A percentile compares a stretch with the other conserved stretches of the same genome.
These are phyloP conservation scores for Propithecus deckenii DNA, from an alignment of 2,797 vertebrate genomes.

Conservation along the genomic window DNA sequence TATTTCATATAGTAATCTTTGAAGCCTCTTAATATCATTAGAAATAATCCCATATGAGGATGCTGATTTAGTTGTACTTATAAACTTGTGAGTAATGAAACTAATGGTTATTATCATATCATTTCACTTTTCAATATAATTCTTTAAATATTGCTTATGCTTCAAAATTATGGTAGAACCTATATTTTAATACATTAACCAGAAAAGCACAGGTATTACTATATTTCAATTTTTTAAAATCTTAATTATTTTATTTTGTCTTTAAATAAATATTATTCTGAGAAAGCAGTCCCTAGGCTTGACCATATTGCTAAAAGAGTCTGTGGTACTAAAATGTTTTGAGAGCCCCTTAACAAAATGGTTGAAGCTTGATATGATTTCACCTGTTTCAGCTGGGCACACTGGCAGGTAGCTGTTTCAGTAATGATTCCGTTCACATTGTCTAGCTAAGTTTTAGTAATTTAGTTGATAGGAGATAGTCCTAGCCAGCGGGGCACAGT, in stretches of 20 bases:
- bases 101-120: not conserved
- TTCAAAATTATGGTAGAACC: not conserved
- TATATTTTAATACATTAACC: not conserved
- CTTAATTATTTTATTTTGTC: not conserved
- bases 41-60: not conserved
- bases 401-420: not conserved
- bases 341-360: not conserved
- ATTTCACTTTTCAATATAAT: not conserved
- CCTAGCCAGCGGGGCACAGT: not conserved
- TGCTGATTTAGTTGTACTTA: not conserved
- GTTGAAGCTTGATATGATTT: not conserved
- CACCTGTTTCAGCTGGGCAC: not conserved
- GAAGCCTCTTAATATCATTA: not conserved
- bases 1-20: not conserved
- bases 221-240: not conserved
- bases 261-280: conserved; percentile 1
- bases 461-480: not conserved
- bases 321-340: not conserved
- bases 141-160: not conserved
- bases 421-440: not conserved
- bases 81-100: not conserved
- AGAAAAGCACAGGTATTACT: not conserved
- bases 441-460: not conserved
- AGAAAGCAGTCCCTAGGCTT: not conserved
- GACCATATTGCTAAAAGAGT: not conserved